Conservation (phyloP, 1,140 invertebrate genomes). For the Hycleus cichorii region DNA sequence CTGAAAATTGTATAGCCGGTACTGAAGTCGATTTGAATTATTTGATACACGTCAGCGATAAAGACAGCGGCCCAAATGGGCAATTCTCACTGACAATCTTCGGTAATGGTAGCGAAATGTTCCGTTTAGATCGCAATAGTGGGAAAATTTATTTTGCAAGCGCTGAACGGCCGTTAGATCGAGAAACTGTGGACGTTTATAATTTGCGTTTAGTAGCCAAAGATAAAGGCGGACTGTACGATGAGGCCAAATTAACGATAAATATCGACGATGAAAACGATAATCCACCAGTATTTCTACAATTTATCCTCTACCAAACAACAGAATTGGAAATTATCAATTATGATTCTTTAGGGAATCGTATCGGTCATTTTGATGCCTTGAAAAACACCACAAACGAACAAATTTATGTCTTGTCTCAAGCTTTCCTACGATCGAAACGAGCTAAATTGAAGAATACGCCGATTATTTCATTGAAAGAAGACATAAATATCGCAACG, state of each 20-base stretch:
- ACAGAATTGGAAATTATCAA: constrained; percentile 58
- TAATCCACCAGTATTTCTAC: constrained; percentile 63
- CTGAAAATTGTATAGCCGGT: constrained; percentile 66
- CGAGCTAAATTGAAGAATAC: constrained; percentile 32
- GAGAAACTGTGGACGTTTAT: constrained; percentile 65
- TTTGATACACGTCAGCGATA: constrained; percentile 63
- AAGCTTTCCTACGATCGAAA: constrained; percentile 27
- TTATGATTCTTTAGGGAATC: constrained; percentile 44
- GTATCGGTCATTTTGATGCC: constrained; percentile 43
- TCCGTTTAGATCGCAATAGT: constrained; percentile 61
- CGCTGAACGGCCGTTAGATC: constrained; percentile 51
- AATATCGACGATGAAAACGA: constrained; percentile 76
- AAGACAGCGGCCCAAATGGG: constrained; percentile 71
- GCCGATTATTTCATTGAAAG: constrained; percentile 62
- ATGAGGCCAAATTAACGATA: constrained; percentile 62
- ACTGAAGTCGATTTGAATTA: constrained; percentile 64
- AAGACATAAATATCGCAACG: constrained; percentile 66
- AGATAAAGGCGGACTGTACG: constrained; percentile 66
- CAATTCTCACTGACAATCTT: constrained; percentile 64
- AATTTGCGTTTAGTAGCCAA: constrained; percentile 63
- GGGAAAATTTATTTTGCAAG: constrained; percentile 57
- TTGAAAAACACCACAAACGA: constrained; percentile 35
- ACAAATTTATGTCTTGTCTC: constrained; percentile 34
- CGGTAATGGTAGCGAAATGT: constrained; percentile 68
- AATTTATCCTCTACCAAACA: constrained; percentile 57